Percentiles rank a stretch among this genome's conserved stretches.
phyloP scores from a whole-genome alignment of 2,888 invertebrate genomes.

The Apoderus coryli region DNA sequence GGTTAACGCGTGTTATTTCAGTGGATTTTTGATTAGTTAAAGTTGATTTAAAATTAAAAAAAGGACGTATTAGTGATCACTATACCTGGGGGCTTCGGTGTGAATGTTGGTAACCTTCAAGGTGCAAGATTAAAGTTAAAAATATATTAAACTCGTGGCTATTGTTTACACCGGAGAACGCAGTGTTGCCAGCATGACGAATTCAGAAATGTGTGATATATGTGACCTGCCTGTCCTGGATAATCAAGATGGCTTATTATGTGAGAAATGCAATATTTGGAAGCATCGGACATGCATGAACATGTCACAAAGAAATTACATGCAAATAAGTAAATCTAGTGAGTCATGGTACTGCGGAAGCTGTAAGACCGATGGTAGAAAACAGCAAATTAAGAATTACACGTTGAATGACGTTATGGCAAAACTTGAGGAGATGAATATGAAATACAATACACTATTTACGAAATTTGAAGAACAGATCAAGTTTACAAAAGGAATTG shows the following conservation, averaged over 20 bases:
- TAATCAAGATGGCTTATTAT: conserved; percentile 4
- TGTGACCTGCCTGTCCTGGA: conserved; percentile 1
- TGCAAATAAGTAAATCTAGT: conserved; percentile 1
- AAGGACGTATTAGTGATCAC: no score
- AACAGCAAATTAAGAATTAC: background rate
- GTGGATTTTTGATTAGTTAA: no score
- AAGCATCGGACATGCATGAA: conserved; percentile 3
- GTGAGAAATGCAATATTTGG: conserved; percentile 3
- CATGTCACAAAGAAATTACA: conserved; percentile 1
- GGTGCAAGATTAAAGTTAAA: no score
- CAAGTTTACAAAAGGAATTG: conserved; percentile 4
- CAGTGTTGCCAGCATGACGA: no score
- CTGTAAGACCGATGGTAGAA: background rate
- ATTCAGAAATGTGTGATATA: no score
- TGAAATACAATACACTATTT: conserved; percentile 6
- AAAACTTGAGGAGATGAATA: conserved; percentile 5
- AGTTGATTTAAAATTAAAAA: no score
- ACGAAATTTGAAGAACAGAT: conserved; percentile 5
- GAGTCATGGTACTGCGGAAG: conserved; percentile 3
- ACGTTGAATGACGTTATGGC: conserved; percentile 6
- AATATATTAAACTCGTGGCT: no score
- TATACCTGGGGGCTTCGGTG: no score
- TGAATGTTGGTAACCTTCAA: no score
- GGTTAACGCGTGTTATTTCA: no score
- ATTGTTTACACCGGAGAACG: no score